phyloP scores from a whole-genome alignment of 2,113 vertebrate genomes.

The Leuciscus idus region DNA sequence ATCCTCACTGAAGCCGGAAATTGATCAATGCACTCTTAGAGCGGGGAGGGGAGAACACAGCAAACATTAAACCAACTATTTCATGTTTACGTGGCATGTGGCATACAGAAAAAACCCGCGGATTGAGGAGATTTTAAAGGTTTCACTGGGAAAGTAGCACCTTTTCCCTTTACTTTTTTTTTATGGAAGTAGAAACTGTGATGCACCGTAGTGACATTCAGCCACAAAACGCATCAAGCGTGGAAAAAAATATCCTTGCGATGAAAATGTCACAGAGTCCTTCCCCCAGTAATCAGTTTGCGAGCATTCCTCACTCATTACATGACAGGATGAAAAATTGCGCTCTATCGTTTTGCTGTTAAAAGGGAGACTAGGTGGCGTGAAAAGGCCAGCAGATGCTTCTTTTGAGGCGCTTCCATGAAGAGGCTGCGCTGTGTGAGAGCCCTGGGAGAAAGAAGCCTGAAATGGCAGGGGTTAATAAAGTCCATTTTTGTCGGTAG shows the following conservation, averaged over 20 bases:
- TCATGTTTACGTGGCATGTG: slow-evolving; percentile 73
- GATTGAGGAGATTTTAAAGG: slow-evolving; percentile 45
- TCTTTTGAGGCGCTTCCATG: slow-evolving; percentile 49
- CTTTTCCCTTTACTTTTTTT: slow-evolving; percentile 36
- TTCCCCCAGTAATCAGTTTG: slow-evolving; percentile 68
- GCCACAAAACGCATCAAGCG: slow-evolving; percentile 49
- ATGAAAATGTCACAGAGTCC: slow-evolving; percentile 68
- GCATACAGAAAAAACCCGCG: slow-evolving; percentile 67
- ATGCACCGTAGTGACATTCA: slow-evolving; percentile 64
- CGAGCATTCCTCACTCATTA: slow-evolving; percentile 71
- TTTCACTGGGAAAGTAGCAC: slow-evolving; percentile 3
- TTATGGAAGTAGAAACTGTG: slow-evolving; percentile 59
- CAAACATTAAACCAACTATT: slow-evolving; percentile 70
- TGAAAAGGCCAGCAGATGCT: slow-evolving; percentile 58
- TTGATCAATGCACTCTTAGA: slow-evolving; percentile 79
- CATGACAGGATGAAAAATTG: slow-evolving; percentile 69
- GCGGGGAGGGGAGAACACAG: slow-evolving; percentile 62
- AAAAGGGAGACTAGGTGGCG: slow-evolving; percentile 49
- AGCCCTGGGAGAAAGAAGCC: slow-evolving; percentile 40
- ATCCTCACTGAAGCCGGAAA: slow-evolving; percentile 87
- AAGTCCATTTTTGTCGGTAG: slow-evolving; percentile 72
- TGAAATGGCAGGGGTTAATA: slow-evolving; percentile 66
- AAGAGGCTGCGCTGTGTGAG: slow-evolving; percentile 19
- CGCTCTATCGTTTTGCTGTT: slow-evolving; percentile 65
- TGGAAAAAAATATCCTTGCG: slow-evolving; percentile 30